Conservation (phyloP, 2,888 invertebrate genomes). For the Lapara coniferarum region DNA sequence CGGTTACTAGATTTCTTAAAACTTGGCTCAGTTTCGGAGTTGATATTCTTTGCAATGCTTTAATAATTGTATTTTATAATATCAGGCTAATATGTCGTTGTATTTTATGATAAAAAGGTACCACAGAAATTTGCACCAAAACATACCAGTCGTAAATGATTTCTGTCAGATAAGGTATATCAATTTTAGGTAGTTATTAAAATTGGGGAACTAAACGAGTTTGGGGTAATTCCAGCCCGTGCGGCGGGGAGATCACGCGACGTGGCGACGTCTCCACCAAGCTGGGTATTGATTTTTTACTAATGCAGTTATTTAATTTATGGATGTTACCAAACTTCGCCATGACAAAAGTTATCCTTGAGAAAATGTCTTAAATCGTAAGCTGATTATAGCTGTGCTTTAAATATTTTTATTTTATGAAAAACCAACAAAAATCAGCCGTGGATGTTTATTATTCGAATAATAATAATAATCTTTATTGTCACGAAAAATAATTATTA, state of each 20-base stretch:
- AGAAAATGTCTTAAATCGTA: too few species aligned
- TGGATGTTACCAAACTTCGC: slow-evolving; percentile 11
- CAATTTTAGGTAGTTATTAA: slow-evolving; percentile 18
- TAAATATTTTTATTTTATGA: too few species aligned
- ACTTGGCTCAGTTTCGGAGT: too few species aligned
- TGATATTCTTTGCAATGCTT: too few species aligned
- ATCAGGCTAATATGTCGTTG: too few species aligned
- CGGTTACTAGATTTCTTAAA: too few species aligned
- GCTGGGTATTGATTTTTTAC: slow-evolving; percentile 22
- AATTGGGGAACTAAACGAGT: slow-evolving; percentile 23
- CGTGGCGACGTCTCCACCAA: slow-evolving; percentile 25
- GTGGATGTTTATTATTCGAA: too few species aligned
- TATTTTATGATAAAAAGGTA: background rate
- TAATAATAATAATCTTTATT: too few species aligned
- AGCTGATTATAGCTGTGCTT: too few species aligned
- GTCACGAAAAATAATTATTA: too few species aligned
- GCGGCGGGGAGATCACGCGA: slow-evolving; percentile 25
- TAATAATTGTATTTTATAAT: too few species aligned
- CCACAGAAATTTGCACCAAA: background rate
- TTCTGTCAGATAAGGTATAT: background rate
- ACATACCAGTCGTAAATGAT: background rate
- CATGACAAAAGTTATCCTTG: background rate
- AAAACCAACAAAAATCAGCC: too few species aligned
- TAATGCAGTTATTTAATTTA: slow-evolving; percentile 24
- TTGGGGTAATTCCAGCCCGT: slow-evolving; percentile 3